A percentile compares a stretch with the other conserved stretches of the same genome.
These are phyloP conservation scores for Ceratosolen solmsi DNA, from an alignment of 1,140 invertebrate genomes.

Conservation along the genomic window DNA sequence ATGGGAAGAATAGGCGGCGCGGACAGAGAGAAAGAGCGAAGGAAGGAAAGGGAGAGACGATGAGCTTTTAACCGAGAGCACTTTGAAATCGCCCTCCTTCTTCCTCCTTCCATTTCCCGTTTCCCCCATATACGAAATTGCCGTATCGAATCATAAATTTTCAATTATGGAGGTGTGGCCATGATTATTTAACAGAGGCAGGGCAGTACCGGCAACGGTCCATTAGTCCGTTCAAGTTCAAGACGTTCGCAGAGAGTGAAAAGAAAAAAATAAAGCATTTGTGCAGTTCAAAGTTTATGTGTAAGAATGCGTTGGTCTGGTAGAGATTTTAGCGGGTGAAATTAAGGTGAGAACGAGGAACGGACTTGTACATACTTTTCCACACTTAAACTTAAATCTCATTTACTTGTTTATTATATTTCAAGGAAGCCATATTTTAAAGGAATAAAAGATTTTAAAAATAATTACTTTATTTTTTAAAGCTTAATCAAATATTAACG, in stretches of 20 bases:
- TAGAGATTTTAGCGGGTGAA: neutral
- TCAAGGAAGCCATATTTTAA: too few species aligned
- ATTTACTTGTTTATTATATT: too few species aligned
- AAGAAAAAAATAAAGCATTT: neutral
- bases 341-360: neutral
- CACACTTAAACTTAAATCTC: too few species aligned
- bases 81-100: conserved; percentile 34
- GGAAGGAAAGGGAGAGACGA: conserved; percentile 18
- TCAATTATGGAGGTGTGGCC: conserved; percentile 50
- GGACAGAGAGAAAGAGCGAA: conserved; percentile 26
- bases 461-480: too few species aligned
- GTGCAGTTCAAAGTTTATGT: neutral
- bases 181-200: conserved; percentile 45
- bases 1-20: conserved; percentile 29
- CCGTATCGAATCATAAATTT: conserved; percentile 52
- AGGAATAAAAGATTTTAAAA: too few species aligned
- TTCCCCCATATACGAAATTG: conserved; percentile 26
- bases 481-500: too few species aligned
- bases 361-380: too few species aligned
- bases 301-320: neutral
- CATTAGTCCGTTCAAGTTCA: conserved; percentile 34
- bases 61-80: conserved; percentile 51
- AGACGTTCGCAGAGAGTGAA: neutral
- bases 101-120: neutral
- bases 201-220: conserved; percentile 15